phyloP scores from a whole-genome alignment of 2,113 vertebrate genomes.

The Alligator sinensis region DNA sequence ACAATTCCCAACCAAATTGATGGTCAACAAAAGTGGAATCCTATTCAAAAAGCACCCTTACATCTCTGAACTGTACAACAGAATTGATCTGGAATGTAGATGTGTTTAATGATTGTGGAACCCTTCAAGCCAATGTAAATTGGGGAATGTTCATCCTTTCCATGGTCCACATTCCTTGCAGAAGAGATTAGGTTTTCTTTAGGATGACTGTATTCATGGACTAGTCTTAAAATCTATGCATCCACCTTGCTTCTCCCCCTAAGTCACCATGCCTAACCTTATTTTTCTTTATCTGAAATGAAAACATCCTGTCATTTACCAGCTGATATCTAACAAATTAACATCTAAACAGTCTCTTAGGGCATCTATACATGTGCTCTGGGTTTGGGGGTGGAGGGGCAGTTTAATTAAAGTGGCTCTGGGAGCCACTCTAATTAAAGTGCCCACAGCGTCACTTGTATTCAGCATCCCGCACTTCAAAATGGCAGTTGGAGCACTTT shows the following conservation, averaged over 20 bases:
- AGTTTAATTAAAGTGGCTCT: too few species aligned
- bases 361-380: too few species aligned
- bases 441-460: too few species aligned
- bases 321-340: background rate
- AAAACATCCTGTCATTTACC: background rate
- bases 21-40: background rate
- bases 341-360: background rate
- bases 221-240: background rate
- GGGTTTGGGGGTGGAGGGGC: too few species aligned
- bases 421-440: too few species aligned
- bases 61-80: background rate
- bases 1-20: background rate
- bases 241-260: background rate
- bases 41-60: background rate
- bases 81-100: background rate
- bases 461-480: too few species aligned
- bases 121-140: background rate
- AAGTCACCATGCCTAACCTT: background rate
- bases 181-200: background rate
- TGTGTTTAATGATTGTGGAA: background rate
- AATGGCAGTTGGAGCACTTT: too few species aligned
- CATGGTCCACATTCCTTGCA: background rate
- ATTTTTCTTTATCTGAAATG: background rate
- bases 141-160: background rate
- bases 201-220: background rate